phyloP scores from a whole-genome alignment of 2,888 invertebrate species.

The Acronicta psi region DNA sequence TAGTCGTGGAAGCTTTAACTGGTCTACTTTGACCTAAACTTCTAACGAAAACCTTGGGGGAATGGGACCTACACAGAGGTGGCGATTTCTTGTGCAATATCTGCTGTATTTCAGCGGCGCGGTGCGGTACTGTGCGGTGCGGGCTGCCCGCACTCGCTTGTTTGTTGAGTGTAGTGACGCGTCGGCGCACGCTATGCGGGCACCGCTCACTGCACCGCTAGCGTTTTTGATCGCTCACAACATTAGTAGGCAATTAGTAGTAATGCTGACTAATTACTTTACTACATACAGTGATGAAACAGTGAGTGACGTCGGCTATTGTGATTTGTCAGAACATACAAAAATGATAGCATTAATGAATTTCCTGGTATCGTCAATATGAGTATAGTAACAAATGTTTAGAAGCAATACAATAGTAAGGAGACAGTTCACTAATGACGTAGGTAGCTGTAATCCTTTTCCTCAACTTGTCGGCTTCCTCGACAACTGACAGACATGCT shows the following conservation, averaged over 20 bases:
- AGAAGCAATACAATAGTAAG: slow-evolving; percentile 7
- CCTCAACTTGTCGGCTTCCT: slow-evolving; percentile 4
- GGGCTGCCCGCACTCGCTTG: slow-evolving; percentile 8
- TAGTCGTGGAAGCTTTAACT: too few relatives aligned
- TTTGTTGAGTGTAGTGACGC: slow-evolving; percentile 7
- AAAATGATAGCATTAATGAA: too few relatives aligned
- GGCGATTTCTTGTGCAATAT: too few relatives aligned
- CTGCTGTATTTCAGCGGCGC: slow-evolving; percentile 16
- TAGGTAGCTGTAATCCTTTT: slow-evolving; percentile 25
- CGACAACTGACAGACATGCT: slow-evolving; percentile 14
- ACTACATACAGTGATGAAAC: background rate
- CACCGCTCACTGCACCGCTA: slow-evolving; percentile 3
- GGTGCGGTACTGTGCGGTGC: background rate
- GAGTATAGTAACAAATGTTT: background rate
- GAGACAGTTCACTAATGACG: slow-evolving; percentile 34
- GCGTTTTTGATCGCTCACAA: slow-evolving; percentile 29
- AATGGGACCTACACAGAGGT: too few relatives aligned
- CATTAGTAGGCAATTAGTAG: background rate
- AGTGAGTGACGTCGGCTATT: too few relatives aligned
- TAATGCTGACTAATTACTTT: background rate
- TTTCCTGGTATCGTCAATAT: background rate
- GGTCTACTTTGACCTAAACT: too few relatives aligned
- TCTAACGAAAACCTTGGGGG: too few relatives aligned
- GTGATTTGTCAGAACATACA: background rate
- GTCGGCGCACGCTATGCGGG: slow-evolving; percentile 36